Conservation (phyloP, 2,113 vertebrate species). For the Oenanthe oenanthe region DNA sequence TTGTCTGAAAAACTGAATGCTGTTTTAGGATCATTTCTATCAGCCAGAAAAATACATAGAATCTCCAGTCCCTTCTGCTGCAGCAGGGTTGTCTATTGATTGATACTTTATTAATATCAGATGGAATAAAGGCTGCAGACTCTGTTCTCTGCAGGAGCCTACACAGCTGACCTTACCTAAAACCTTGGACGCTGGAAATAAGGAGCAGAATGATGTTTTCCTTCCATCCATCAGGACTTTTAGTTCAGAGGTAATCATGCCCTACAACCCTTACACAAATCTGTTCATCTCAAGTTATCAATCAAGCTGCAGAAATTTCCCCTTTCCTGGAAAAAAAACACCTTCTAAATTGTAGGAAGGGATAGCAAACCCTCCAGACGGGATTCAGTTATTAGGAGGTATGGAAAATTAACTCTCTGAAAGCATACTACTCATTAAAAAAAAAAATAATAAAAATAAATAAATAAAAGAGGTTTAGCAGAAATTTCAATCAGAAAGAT, state of each 20-base stretch:
- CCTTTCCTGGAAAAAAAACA: not conserved
- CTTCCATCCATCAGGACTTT: not conserved
- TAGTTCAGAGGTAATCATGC: not conserved
- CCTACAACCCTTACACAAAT: not conserved
- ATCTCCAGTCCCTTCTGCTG: not conserved
- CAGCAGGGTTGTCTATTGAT: not conserved
- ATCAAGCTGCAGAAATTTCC: not conserved
- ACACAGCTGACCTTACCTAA: not conserved
- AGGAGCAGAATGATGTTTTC: not conserved
- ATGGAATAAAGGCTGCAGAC: not conserved
- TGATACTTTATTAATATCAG: not conserved
- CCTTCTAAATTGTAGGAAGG: not conserved
- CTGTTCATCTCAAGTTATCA: not conserved
- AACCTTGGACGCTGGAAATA: fast-evolving
- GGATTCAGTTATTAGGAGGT: not conserved
- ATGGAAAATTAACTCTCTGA: not conserved
- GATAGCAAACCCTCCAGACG: not conserved
- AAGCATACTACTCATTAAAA: not conserved
- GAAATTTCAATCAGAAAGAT: not conserved
- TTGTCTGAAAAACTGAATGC: not conserved
- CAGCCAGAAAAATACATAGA: not conserved
- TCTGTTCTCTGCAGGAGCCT: not conserved
- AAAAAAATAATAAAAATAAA: not conserved
- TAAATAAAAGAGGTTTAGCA: not conserved
- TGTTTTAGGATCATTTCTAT: not conserved